A percentile compares a stretch with the other conserved stretches of the same genome.
phyloP scores from a whole-genome alignment of 2,888 invertebrate species.

The Bhutanitis thaidina region DNA sequence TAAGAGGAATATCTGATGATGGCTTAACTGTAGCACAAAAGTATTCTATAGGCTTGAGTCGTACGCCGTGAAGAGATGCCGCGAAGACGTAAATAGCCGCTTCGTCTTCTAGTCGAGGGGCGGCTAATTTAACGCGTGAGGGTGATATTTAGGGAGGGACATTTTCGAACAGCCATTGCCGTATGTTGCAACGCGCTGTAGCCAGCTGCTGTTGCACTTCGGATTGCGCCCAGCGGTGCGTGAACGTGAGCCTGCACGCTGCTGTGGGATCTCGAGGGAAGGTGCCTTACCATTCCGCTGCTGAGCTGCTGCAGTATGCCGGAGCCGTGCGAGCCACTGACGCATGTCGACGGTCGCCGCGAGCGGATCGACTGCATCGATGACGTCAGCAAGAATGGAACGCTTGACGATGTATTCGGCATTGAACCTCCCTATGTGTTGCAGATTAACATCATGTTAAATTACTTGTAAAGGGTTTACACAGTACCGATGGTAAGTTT shows the following conservation, averaged over 20 bases:
- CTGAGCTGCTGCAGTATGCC: conserved; percentile 93
- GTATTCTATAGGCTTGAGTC: not conserved
- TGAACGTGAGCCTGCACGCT: conserved; percentile 62
- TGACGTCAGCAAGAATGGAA: conserved; percentile 89
- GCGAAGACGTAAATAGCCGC: not conserved
- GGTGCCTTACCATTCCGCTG: conserved; percentile 95
- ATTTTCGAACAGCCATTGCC: conserved; percentile 84
- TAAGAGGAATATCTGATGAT: not conserved
- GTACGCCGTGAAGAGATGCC: not conserved
- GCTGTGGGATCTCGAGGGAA: conserved; percentile 83
- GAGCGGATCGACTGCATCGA: conserved; percentile 82
- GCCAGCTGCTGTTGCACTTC: conserved; percentile 73
- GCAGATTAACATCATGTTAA: not conserved
- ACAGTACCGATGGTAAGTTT: too few relatives aligned
- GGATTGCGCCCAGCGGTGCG: conserved; percentile 73
- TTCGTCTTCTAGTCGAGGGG: not conserved
- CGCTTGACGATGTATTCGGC: conserved; percentile 94
- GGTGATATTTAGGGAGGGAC: conserved; percentile 87
- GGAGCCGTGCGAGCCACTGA: conserved; percentile 85
- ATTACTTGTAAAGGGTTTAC: too few relatives aligned
- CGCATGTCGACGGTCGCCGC: conserved; percentile 83
- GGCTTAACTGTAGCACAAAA: not conserved
- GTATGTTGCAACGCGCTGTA: conserved; percentile 76
- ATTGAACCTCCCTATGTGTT: conserved; percentile 88
- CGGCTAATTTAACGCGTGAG: conserved; percentile 46